These are phyloP conservation scores for Montipora efflorescens DNA, from an alignment of 64 coral and sea anemone genomes.

Conservation along the genomic window DNA sequence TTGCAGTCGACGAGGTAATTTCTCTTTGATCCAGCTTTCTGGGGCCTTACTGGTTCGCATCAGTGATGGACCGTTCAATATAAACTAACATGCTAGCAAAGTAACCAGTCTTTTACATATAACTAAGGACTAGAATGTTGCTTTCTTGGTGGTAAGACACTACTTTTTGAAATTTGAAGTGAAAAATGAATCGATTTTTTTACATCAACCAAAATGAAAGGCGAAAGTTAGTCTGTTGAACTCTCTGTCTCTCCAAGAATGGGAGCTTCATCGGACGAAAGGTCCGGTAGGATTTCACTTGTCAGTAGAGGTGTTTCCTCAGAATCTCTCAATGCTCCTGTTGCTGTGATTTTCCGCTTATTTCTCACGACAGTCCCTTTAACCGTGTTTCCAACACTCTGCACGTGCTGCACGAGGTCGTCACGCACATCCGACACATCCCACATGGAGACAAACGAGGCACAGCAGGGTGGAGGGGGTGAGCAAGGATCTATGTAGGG, in stretches of 20 bases:
- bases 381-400: slow-evolving; percentile 84
- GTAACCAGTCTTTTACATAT: no score
- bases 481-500: slow-evolving; percentile 82
- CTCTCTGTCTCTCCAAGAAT: background rate
- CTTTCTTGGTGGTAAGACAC: no score
- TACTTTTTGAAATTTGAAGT: no score
- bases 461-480: slow-evolving; percentile 92
- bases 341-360: background rate
- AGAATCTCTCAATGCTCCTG: background rate
- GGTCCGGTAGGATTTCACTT: background rate
- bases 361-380: slow-evolving; percentile 82
- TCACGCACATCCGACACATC: slow-evolving; percentile 95
- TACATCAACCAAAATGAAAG: background rate
- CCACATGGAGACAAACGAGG: slow-evolving; percentile 92
- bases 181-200: background rate
- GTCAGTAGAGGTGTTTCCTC: slow-evolving; percentile 35
- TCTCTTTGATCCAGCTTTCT: no score
- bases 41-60: no score
- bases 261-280: slow-evolving; percentile 14
- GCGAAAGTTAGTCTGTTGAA: background rate
- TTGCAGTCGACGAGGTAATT: no score
- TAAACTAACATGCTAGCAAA: no score
- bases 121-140: no score
- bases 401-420: slow-evolving; percentile 88
- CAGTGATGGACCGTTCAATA: no score